Percentiles rank a stretch among this genome's conserved stretches.
These are phyloP conservation scores for Protophormia terraenovae DNA, from an alignment of 2,888 invertebrate genomes.

Conservation along the genomic window DNA sequence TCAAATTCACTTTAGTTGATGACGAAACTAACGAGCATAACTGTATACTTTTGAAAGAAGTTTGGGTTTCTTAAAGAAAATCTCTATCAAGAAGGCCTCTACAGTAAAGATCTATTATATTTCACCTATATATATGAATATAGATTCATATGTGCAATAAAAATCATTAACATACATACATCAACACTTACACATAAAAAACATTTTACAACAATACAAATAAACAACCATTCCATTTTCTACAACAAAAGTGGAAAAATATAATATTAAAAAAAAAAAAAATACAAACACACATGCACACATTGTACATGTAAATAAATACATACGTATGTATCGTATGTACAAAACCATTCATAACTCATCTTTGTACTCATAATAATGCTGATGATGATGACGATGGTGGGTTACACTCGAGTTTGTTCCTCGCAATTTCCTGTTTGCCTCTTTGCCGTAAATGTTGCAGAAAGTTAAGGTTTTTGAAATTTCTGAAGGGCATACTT, in stretches of 20 bases:
- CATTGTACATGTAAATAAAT: neutral
- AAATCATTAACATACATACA: conserved; percentile 12
- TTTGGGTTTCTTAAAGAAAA: no score
- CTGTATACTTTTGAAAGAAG: no score
- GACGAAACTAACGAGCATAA: no score
- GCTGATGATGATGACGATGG: conserved; percentile 54
- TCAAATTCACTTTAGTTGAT: no score
- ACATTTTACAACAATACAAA: conserved; percentile 12
- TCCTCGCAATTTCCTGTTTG: conserved; percentile 71
- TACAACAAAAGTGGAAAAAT: conserved; percentile 6
- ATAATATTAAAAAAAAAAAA: no score
- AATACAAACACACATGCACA: neutral
- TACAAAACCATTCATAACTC: conserved; percentile 57
- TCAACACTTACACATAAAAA: neutral
- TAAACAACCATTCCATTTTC: conserved; percentile 10
- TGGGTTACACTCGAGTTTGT: conserved; percentile 66
- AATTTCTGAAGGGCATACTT: conserved; percentile 67
- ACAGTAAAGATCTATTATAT: no score
- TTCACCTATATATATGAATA: neutral
- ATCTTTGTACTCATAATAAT: conserved; percentile 56
- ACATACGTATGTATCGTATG: neutral
- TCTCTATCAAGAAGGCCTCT: no score
- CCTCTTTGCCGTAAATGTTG: conserved; percentile 66
- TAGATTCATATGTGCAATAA: conserved; percentile 7
- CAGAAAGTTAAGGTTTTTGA: conserved; percentile 66